Conservation (phyloP, 1,140 invertebrate genomes). For the Sitophilus oryzae region DNA sequence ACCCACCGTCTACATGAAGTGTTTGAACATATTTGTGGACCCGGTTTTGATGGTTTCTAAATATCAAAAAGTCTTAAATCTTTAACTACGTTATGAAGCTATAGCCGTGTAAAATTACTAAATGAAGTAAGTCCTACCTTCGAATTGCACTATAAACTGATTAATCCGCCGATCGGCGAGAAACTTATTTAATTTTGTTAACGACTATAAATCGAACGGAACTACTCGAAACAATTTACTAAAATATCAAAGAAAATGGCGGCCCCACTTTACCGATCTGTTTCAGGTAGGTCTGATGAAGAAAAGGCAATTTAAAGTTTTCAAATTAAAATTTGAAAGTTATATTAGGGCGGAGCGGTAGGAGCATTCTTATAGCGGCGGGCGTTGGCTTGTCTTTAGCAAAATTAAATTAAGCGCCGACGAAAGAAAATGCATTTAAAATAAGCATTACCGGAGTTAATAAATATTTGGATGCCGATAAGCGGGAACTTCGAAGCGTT, state of each 20-base stretch:
- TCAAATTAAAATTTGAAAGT: slow-evolving; percentile 9
- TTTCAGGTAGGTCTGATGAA: neutral
- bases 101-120: no score
- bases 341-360: neutral
- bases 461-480: neutral
- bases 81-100: no score
- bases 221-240: neutral
- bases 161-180: neutral
- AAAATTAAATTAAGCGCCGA: neutral
- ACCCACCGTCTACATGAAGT: no score
- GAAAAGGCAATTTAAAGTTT: slow-evolving; percentile 5
- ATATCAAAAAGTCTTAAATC: no score
- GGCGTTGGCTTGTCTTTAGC: neutral
- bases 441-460: neutral
- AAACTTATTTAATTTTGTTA: slow-evolving; percentile 2
- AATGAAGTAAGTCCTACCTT: no score
- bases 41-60: no score
- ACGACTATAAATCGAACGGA: neutral
- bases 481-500: neutral
- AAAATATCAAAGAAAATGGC: slow-evolving; percentile 5
- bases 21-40: no score
- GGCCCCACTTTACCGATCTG: neutral
- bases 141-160: no score
- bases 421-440: neutral
- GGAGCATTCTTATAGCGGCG: slow-evolving; percentile 1